These are phyloP conservation scores for Furnarius figulus DNA, from an alignment of 2,113 vertebrate species.

Conservation along the genomic window DNA sequence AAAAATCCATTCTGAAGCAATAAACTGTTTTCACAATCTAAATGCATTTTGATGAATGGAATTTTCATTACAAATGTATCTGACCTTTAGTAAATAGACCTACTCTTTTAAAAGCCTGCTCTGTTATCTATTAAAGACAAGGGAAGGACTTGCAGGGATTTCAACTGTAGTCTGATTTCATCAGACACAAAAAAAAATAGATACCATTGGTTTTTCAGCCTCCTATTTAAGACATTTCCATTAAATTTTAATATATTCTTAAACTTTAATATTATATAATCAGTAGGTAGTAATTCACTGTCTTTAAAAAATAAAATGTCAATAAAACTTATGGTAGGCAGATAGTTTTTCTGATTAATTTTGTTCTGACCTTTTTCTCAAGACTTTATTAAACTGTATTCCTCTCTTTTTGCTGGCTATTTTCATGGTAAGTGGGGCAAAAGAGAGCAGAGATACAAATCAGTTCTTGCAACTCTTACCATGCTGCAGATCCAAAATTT, in stretches of 20 bases:
- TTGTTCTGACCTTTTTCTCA: not conserved
- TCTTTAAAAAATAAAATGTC: constrained; percentile 26
- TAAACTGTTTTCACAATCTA: constrained; percentile 2
- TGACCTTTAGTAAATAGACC: constrained; percentile 45
- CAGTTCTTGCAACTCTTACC: not conserved
- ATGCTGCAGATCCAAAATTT: not conserved
- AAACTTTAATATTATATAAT: constrained; percentile 21
- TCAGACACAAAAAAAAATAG: not conserved
- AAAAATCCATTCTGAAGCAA: not conserved
- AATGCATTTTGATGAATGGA: constrained; percentile 35
- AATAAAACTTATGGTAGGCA: not conserved
- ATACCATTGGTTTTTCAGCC: not conserved
- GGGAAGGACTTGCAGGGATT: not conserved
- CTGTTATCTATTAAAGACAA: not conserved
- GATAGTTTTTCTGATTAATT: constrained; percentile 27
- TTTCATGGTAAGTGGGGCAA: not conserved
- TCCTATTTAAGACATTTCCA: constrained; percentile 18
- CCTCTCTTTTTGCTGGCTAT: not conserved
- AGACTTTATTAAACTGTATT: not conserved
- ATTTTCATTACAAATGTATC: constrained; percentile 45
- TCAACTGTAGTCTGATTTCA: not conserved
- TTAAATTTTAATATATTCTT: constrained; percentile 36
- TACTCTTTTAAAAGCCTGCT: constrained; percentile 20
- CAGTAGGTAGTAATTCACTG: not conserved
- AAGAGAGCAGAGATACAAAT: not conserved